Percentiles rank a stretch among this genome's conserved stretches.
These are phyloP conservation scores for Pimephales promelas DNA, from an alignment of 2,113 vertebrate species.

Conservation along the genomic window DNA sequence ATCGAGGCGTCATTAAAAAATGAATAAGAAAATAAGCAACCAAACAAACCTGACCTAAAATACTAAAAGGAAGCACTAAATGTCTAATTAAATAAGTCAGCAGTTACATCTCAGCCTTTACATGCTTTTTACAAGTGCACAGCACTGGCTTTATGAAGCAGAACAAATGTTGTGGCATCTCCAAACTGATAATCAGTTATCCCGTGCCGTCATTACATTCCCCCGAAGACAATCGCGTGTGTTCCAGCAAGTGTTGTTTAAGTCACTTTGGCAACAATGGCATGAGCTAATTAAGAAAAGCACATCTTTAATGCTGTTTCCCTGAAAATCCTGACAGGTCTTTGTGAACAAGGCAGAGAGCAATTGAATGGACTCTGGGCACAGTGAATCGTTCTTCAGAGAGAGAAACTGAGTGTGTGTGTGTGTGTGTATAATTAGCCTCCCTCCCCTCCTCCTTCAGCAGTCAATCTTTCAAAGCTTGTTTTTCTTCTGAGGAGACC, in stretches of 20 bases:
- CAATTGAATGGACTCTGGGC: constrained; percentile 72
- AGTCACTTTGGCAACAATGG: constrained; percentile 66
- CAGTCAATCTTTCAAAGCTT: constrained; percentile 61
- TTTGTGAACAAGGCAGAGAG: constrained; percentile 75
- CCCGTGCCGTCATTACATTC: not conserved
- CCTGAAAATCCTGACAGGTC: constrained; percentile 74
- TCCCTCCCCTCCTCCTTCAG: constrained; percentile 44
- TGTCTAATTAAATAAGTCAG: constrained; percentile 17
- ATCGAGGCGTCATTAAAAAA: not conserved
- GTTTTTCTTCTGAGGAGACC: constrained; percentile 59
- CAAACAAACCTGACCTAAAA: constrained; percentile 21
- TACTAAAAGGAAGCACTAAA: not conserved
- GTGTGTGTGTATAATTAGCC: constrained; percentile 52
- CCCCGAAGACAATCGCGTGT: constrained; percentile 38
- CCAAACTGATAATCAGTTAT: constrained; percentile 31
- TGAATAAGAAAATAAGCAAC: not conserved
- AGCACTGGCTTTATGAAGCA: constrained; percentile 38
- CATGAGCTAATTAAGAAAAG: constrained; percentile 66
- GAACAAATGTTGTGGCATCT: constrained; percentile 41
- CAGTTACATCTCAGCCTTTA: constrained; percentile 13
- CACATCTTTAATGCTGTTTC: constrained; percentile 73
- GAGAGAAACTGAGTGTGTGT: constrained; percentile 51
- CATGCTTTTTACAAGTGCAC: not conserved
- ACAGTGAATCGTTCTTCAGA: constrained; percentile 65
- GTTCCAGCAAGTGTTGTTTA: constrained; percentile 46